Conservation (phyloP, 2,797 vertebrate species). For the Macropodus opercularis region DNA sequence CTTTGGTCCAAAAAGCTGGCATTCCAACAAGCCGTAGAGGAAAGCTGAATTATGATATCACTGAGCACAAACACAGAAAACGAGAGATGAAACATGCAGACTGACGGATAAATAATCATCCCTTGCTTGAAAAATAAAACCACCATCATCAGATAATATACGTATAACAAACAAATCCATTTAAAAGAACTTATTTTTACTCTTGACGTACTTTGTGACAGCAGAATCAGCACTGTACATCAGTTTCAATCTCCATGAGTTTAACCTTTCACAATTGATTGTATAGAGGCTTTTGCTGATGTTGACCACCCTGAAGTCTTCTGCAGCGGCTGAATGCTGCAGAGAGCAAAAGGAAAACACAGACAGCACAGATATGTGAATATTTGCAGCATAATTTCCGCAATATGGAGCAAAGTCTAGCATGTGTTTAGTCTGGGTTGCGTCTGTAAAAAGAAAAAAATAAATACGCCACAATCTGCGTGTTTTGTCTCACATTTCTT, state of each 20-base stretch:
- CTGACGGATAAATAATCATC: neutral
- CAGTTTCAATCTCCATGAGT: constrained; percentile 91
- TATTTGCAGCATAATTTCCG: constrained; percentile 23
- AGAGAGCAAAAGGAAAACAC: constrained; percentile 49
- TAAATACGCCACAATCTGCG: too few relatives aligned
- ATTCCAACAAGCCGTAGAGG: constrained; percentile 97
- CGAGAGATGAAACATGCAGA: neutral
- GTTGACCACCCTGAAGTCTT: constrained; percentile 92
- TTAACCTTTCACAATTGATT: constrained; percentile 91
- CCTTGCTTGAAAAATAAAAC: neutral
- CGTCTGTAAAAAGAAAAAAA: too few relatives aligned
- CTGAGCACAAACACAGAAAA: constrained; percentile 70
- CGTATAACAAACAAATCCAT: neutral
- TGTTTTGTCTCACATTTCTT: too few relatives aligned
- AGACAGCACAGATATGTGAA: constrained; percentile 16
- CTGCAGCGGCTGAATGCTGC: constrained; percentile 85
- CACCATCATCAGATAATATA: neutral
- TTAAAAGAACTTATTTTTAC: neutral
- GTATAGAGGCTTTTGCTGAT: constrained; percentile 86
- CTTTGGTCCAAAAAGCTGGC: constrained; percentile 97
- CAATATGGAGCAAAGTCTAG: constrained; percentile 4
- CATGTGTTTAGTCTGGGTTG: too few relatives aligned
- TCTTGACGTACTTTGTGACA: constrained; percentile 88
- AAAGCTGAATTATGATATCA: constrained; percentile 90
- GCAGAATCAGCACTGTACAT: constrained; percentile 88